These are phyloP conservation scores for Saturnia pavonia DNA, from an alignment of 2,888 invertebrate genomes.

Conservation along the genomic window DNA sequence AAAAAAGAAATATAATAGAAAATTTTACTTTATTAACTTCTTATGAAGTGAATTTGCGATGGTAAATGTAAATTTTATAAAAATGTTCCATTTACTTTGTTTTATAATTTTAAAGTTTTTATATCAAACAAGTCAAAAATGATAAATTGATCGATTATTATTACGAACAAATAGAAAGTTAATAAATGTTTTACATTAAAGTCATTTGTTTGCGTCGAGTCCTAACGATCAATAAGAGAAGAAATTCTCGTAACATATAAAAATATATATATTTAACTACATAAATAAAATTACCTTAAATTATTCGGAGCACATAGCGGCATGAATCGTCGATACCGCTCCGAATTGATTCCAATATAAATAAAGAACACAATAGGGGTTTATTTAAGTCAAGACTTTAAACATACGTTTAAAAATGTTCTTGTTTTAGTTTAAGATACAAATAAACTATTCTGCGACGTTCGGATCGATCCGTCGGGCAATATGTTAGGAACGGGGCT, in stretches of 20 bases:
- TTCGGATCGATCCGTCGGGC: conserved; percentile 53
- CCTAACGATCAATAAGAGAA: not conserved
- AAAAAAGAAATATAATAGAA: no score
- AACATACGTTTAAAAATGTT: conserved; percentile 58
- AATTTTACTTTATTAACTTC: no score
- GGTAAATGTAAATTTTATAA: no score
- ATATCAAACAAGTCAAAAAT: no score
- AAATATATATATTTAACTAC: not conserved
- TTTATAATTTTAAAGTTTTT: no score
- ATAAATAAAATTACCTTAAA: conserved; percentile 16
- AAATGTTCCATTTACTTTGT: no score
- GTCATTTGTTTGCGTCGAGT: not conserved
- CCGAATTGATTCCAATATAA: conserved; percentile 17
- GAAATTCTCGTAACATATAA: not conserved
- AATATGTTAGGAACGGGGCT: conserved; percentile 55
- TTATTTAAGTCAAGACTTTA: conserved; percentile 36
- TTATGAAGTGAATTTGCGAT: no score
- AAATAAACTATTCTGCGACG: conserved; percentile 56
- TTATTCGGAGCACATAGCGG: not conserved
- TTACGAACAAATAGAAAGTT: no score
- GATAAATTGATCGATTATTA: not conserved
- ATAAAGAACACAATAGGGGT: conserved; percentile 38
- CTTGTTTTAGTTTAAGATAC: conserved; percentile 51
- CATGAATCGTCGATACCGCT: conserved; percentile 11
- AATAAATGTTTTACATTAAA: not conserved